Evolutionary conservation across 53 echinoderm and acorn worm genomes (phyloP).

Genomic region (Mesocentrotus franciscanus): DNA sequence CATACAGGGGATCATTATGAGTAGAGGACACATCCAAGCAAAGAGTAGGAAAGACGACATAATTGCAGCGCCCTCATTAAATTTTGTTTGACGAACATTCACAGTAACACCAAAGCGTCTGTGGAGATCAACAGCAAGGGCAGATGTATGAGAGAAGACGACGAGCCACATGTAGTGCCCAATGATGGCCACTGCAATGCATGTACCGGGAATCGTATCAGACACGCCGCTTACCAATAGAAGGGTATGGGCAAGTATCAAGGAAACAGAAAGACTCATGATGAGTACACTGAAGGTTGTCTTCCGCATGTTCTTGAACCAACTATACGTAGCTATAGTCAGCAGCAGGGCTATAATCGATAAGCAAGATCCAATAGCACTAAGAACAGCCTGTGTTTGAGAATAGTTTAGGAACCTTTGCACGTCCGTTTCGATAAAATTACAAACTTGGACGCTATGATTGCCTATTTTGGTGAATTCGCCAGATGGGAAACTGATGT

Average conservation of each 20-base stretch:
- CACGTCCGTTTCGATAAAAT: neutral
- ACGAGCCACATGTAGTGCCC: constrained; percentile 80
- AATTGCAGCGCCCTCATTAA: neutral
- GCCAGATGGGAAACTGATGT: neutral
- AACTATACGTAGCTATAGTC: constrained; percentile 72
- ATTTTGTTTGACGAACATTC: neutral
- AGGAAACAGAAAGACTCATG: constrained; percentile 69
- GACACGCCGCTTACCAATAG: constrained; percentile 63
- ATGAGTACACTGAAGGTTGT: constrained; percentile 62
- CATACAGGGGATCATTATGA: constrained; percentile 68
- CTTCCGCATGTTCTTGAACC: constrained; percentile 67
- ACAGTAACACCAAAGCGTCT: constrained; percentile 56
- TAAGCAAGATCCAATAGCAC: constrained; percentile 59
- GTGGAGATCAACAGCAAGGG: constrained; percentile 74
- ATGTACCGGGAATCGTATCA: constrained; percentile 45
- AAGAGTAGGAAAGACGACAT: constrained; percentile 30
- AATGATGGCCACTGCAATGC: constrained; percentile 68
- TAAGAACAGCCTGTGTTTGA: constrained; percentile 46
- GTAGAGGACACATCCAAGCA: constrained; percentile 58
- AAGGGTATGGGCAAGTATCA: constrained; percentile 72
- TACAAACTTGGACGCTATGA: constrained; percentile 26
- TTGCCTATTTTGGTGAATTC: constrained; percentile 28
- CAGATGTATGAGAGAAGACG: constrained; percentile 72
- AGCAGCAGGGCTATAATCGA: constrained; percentile 66
- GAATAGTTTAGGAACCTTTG: constrained; percentile 31